Percentiles rank a stretch among this genome's conserved stretches.
Conservation (phyloP, 2,888 invertebrate species). For the Orthosia cruda region DNA sequence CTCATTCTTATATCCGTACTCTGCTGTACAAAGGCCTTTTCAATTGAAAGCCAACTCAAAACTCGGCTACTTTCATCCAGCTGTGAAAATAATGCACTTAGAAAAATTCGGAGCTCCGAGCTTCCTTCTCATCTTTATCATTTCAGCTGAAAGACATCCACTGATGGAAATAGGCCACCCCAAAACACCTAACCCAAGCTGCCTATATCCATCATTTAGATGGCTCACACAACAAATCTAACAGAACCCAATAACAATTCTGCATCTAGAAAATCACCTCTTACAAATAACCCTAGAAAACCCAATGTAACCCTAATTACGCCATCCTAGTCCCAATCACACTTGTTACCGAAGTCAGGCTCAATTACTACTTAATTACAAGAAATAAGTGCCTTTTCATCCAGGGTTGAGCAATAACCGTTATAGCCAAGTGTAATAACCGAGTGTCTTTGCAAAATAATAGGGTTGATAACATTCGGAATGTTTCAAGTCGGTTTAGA, state of each 20-base stretch:
- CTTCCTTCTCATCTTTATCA: too few species aligned
- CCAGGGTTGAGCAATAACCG: slow-evolving; percentile 63
- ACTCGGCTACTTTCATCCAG: too few species aligned
- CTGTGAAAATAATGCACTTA: too few species aligned
- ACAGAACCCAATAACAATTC: background rate
- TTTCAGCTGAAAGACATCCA: too few species aligned
- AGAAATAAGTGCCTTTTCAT: slow-evolving; percentile 61
- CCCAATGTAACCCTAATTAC: slow-evolving; percentile 47
- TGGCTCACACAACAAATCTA: background rate
- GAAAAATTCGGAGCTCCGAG: background rate
- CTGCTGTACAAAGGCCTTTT: too few species aligned
- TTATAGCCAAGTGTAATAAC: slow-evolving; percentile 62
- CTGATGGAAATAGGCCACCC: too few species aligned
- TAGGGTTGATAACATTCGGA: slow-evolving; percentile 73
- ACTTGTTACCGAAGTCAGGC: slow-evolving; percentile 47
- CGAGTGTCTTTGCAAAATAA: slow-evolving; percentile 69
- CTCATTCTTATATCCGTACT: too few species aligned
- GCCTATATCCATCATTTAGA: background rate
- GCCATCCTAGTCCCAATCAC: slow-evolving; percentile 40
- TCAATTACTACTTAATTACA: slow-evolving; percentile 68
- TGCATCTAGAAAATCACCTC: background rate
- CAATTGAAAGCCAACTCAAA: too few species aligned
- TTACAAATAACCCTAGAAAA: slow-evolving; percentile 44
- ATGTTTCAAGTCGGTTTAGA: slow-evolving; percentile 69
- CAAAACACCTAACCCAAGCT: background rate